phyloP scores from a whole-genome alignment of 2,797 vertebrate genomes.

The Chaetophractus vellerosus region DNA sequence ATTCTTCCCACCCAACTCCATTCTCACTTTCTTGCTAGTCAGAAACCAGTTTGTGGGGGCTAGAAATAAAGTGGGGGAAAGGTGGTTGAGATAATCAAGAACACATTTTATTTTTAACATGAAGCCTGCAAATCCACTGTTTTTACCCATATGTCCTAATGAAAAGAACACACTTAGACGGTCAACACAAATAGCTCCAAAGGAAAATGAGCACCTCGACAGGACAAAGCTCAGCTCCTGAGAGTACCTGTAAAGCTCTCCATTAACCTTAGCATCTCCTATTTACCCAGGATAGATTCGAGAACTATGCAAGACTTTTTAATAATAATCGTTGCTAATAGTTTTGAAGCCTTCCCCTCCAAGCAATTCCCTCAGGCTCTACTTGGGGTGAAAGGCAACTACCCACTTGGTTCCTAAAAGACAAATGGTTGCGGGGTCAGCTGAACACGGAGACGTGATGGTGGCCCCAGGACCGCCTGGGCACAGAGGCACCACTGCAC shows the following conservation, averaged over 20 bases:
- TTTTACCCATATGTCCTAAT: conserved; percentile 49
- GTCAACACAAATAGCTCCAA: conserved; percentile 44
- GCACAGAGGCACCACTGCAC: no score
- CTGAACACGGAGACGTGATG: background rate
- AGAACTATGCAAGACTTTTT: background rate
- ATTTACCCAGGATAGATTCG: background rate
- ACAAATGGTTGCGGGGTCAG: background rate
- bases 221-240: background rate
- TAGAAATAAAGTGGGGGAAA: conserved; percentile 66
- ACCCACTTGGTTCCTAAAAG: background rate
- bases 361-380: background rate
- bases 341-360: background rate
- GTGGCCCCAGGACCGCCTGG: background rate
- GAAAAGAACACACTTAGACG: conserved; percentile 45
- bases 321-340: background rate
- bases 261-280: background rate
- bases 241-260: background rate
- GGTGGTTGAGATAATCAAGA: conserved; percentile 48
- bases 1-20: conserved; percentile 67
- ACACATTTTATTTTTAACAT: conserved; percentile 61
- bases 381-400: background rate
- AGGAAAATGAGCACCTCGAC: background rate
- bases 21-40: conserved; percentile 70
- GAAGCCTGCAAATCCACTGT: background rate
- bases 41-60: conserved; percentile 73